These are phyloP conservation scores for Ctenosaura bakeri DNA, from an alignment of 2,797 vertebrate species.

Conservation along the genomic window DNA sequence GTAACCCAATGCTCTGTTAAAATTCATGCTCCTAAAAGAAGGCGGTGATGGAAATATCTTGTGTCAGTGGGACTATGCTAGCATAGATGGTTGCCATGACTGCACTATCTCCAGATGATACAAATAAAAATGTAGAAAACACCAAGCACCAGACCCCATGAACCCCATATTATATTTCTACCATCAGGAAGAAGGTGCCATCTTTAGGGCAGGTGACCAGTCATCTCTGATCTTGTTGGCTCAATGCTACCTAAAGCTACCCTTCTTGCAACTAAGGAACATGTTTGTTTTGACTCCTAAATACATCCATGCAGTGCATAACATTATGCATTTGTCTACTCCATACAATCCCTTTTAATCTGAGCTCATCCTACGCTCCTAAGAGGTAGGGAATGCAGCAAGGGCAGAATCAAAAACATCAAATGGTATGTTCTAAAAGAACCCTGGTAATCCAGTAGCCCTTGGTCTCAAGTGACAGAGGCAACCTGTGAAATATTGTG, in stretches of 20 bases:
- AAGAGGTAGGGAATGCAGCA: background rate
- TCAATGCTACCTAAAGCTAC: background rate
- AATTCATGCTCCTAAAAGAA: conserved; percentile 23
- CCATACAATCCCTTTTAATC: background rate
- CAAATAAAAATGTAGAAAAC: conserved; percentile 3
- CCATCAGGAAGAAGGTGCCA: background rate
- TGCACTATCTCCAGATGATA: conserved; percentile 16
- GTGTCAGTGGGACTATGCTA: conserved; percentile 25
- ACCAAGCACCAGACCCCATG: background rate
- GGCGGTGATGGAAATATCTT: conserved; percentile 24
- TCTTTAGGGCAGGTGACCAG: background rate
- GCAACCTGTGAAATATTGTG: background rate
- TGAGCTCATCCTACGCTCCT: background rate
- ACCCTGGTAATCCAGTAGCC: background rate
- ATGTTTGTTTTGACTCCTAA: background rate
- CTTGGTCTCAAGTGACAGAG: background rate
- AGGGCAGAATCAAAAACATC: background rate
- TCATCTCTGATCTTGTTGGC: background rate
- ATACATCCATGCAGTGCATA: background rate
- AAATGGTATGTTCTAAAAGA: background rate
- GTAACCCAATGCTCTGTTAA: background rate
- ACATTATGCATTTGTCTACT: background rate
- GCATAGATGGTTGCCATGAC: conserved; percentile 37
- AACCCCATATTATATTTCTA: background rate
- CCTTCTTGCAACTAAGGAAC: background rate